Evolutionary conservation across 1,140 invertebrate species (phyloP).

Genomic region (Reticulitermes speratus): DNA sequence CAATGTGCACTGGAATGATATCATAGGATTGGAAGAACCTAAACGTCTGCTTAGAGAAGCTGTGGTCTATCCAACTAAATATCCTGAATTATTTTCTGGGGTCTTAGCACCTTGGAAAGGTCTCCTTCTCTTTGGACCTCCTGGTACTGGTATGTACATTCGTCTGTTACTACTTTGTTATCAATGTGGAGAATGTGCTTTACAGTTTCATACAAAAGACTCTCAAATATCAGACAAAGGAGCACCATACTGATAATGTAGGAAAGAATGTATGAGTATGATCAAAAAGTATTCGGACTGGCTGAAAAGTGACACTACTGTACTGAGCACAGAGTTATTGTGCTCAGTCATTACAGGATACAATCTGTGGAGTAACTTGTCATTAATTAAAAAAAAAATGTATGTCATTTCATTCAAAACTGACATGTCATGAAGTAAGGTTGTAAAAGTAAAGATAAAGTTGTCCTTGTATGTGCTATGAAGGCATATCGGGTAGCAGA

Average conservation of each 20-base stretch:
- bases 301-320: too few species aligned
- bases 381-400: too few species aligned
- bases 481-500: too few species aligned
- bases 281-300: too few species aligned
- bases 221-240: neutral
- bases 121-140: conserved; percentile 84
- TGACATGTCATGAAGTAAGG: too few species aligned
- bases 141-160: conserved; percentile 67
- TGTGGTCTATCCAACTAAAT: conserved; percentile 80
- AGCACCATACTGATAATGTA: neutral
- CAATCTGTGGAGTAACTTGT: too few species aligned
- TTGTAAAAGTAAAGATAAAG: too few species aligned
- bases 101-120: conserved; percentile 81
- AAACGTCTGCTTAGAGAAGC: conserved; percentile 87
- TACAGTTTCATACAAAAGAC: neutral
- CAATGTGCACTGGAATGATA: conserved; percentile 57
- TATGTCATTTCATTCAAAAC: too few species aligned
- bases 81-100: conserved; percentile 79
- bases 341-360: too few species aligned
- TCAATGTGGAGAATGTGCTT: neutral
- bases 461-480: too few species aligned
- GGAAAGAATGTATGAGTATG: neutral
- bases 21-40: conserved; percentile 73
- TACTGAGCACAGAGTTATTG: too few species aligned
- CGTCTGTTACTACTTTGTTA: neutral